Base-by-base conservation (phyloP, 2,888 invertebrate genomes). In the Microplitis manilae region DNA sequence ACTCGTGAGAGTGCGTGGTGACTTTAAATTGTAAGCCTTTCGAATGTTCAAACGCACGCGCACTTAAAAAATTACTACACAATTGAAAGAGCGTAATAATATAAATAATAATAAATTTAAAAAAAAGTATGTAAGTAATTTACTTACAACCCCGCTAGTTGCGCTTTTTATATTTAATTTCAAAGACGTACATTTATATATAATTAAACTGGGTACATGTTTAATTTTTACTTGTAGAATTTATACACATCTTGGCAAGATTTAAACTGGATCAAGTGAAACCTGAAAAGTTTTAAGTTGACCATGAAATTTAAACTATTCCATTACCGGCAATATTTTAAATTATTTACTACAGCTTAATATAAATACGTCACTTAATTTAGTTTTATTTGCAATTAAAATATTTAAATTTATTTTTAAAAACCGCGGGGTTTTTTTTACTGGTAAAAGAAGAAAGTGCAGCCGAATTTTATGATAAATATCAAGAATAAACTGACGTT, bases 401-500 rank as follows among this genome's bases (percentile, higher is more conserved):
- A 30, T 30, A 30, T 30, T 59, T 59, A 13, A 59, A 9, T 59
- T 59, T 6, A 59, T n/a, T 59, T 59, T 13, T 59, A 59, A 59
- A 59, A 59, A 13, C 17, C 7, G 7, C 17, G n/a, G 17, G 20
- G 20, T 20, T 20, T 20, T 17, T n/a, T 20, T 20, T 30, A 62
- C 17, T 62, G 7, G 17, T 17, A 1, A 2, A 9, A 7, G 38
- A 8, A 65, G 13, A 20, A 65, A 30, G 38, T 13, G 65, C 9
- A 13, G 38, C 38, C 13, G 2, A 13, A 30, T 65, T 8, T 13
- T 30, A 30, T 38, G 38, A 65, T 30, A 13, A 65, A 30, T 65
- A 65, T 30, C 65, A 65, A 65, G 38, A 40, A 69, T 50, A 17
- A 50, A 75, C 69, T 68, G 69, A 69, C 69, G 61, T 69, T 62